Percentiles rank a stretch among this genome's conserved stretches.
Evolutionary conservation across 2,113 vertebrate genomes (phyloP).

Genomic region (Sula dactylatra): DNA sequence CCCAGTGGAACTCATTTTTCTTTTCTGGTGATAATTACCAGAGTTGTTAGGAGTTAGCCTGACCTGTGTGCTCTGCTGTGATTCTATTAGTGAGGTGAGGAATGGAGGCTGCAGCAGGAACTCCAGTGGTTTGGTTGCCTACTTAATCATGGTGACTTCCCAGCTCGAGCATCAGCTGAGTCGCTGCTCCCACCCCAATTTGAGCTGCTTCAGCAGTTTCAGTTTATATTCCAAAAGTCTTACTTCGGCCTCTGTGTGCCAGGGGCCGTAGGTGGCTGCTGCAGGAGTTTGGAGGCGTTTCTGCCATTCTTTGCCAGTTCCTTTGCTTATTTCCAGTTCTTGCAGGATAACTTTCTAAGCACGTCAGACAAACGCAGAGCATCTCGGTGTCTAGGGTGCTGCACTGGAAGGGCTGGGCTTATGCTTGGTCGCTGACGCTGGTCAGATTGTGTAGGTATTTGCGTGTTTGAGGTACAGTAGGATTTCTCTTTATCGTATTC

Average conservation of each 20-base stretch:
- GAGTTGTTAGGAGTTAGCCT: neutral
- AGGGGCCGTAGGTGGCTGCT: neutral
- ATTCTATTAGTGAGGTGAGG: neutral
- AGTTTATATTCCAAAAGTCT: neutral
- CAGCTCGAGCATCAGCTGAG: neutral
- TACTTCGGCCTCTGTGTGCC: neutral
- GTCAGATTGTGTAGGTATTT: neutral
- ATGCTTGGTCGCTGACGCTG: neutral
- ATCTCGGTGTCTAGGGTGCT: neutral
- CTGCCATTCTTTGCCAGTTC: neutral
- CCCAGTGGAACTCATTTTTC: neutral
- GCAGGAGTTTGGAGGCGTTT: neutral
- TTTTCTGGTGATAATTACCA: neutral
- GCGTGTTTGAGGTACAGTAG: neutral
- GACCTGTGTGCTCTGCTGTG: neutral
- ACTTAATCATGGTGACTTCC: neutral
- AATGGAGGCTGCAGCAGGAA: neutral
- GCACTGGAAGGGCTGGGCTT: neutral
- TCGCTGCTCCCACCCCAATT: neutral
- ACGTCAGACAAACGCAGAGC: neutral
- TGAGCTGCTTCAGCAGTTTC: neutral
- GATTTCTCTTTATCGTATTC: neutral
- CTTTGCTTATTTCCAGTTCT: neutral
- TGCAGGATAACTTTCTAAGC: neutral
- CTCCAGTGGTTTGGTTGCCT: neutral